Evolutionary conservation across 2,797 vertebrate species (phyloP).

Genomic region (Novumbra hubbsi): DNA sequence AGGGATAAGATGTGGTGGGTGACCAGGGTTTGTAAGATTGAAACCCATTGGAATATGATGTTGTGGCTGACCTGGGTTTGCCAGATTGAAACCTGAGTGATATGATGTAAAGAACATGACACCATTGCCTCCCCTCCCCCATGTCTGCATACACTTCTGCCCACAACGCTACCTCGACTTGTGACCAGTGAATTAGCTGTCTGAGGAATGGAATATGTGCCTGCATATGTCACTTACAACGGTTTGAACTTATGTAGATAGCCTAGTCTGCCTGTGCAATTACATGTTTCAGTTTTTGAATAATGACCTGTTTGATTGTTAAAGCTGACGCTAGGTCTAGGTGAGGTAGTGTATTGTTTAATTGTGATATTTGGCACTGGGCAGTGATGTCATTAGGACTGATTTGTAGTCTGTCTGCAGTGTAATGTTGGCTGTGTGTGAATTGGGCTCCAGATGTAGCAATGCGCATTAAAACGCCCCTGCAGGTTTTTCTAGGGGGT

Average conservation of each 20-base stretch:
- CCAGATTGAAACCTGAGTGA: neutral
- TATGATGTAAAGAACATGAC: constrained; percentile 11
- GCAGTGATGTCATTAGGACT: neutral
- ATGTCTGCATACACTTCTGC: neutral
- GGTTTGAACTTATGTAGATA: neutral
- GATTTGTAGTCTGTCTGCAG: constrained; percentile 7
- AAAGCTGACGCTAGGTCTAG: neutral
- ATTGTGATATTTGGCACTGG: neutral
- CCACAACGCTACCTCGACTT: neutral
- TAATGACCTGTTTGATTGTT: neutral
- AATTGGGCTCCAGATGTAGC: neutral
- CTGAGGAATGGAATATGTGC: neutral
- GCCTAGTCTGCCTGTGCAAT: neutral
- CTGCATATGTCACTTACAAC: neutral
- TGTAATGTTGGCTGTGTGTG: neutral
- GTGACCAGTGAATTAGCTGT: neutral
- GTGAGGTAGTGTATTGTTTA: neutral
- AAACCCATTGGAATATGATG: no score
- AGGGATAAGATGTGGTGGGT: neutral
- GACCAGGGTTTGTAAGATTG: no score
- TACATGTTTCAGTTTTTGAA: neutral
- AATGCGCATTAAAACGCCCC: constrained; percentile 1
- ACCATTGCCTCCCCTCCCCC: neutral
- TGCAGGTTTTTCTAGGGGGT: neutral
- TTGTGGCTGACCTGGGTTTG: neutral